Evolutionary conservation across 2,113 vertebrate genomes (phyloP).

Genomic region (Arvicanthis niloticus): DNA sequence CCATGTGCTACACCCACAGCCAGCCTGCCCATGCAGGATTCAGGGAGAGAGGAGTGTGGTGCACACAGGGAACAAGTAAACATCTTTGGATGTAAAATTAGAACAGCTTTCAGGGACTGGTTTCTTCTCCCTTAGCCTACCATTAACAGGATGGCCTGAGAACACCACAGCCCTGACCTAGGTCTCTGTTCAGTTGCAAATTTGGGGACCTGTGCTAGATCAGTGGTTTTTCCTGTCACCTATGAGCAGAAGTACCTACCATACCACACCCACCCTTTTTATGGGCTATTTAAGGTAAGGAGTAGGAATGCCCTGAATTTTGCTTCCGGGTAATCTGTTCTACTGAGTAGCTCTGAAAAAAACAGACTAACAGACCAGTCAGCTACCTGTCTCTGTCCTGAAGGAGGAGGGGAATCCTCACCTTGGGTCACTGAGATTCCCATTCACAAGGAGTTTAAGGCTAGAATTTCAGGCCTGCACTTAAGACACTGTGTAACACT

Average conservation of each 20-base stretch:
- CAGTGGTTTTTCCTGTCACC: background rate
- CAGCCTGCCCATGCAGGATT: background rate
- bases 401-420: fast-evolving
- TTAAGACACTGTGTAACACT: background rate
- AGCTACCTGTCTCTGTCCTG: background rate
- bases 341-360: background rate
- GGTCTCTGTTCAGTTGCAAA: background rate
- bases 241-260: fast-evolving
- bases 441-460: background rate
- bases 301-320: background rate
- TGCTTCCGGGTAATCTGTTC: background rate
- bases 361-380: background rate
- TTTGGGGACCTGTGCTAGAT: background rate
- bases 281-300: background rate
- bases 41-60: no score
- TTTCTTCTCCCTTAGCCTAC: background rate
- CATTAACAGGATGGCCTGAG: background rate
- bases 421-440: background rate
- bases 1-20: fast-evolving
- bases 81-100: background rate
- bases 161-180: background rate
- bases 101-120: no score
- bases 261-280: background rate
- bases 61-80: fast-evolving
- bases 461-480: background rate